phyloP scores from a whole-genome alignment of 2,888 invertebrate species.

The Eupithecia centaureata region DNA sequence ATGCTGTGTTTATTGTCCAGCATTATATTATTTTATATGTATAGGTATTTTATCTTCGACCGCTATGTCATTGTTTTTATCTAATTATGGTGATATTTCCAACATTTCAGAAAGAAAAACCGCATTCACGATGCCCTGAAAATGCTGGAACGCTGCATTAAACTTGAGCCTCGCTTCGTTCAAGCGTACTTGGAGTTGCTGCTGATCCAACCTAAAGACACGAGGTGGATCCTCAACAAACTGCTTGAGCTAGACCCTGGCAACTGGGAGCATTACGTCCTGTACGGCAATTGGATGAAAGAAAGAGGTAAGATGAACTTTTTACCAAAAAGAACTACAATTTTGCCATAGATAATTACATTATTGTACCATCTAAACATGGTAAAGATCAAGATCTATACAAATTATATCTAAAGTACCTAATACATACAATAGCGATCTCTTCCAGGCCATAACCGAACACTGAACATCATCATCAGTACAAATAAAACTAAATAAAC shows the following conservation, averaged over 20 bases:
- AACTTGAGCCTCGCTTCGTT: conserved; percentile 87
- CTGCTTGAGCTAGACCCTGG: conserved; percentile 86
- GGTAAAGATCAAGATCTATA: too few species aligned
- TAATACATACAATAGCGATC: too few species aligned
- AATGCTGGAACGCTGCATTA: conserved; percentile 88
- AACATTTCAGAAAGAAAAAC: conserved; percentile 86
- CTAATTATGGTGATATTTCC: background rate
- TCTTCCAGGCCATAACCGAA: too few species aligned
- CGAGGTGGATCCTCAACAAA: conserved; percentile 84
- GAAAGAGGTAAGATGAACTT: conserved; percentile 75
- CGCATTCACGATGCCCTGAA: conserved; percentile 85
- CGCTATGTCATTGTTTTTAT: background rate
- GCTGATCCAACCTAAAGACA: conserved; percentile 78
- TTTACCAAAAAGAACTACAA: background rate
- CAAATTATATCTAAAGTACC: too few species aligned
- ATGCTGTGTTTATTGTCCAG: too few species aligned
- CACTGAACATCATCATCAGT: too few species aligned
- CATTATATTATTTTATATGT: too few species aligned
- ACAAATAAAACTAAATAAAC: too few species aligned
- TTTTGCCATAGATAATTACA: background rate
- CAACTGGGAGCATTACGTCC: conserved; percentile 77
- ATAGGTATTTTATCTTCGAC: too few species aligned
- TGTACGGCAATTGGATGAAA: conserved; percentile 12
- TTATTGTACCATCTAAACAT: too few species aligned
- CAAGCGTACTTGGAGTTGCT: conserved; percentile 88